phyloP scores from a whole-genome alignment of 2,888 invertebrate species.

The Drosophila multiciliata region DNA sequence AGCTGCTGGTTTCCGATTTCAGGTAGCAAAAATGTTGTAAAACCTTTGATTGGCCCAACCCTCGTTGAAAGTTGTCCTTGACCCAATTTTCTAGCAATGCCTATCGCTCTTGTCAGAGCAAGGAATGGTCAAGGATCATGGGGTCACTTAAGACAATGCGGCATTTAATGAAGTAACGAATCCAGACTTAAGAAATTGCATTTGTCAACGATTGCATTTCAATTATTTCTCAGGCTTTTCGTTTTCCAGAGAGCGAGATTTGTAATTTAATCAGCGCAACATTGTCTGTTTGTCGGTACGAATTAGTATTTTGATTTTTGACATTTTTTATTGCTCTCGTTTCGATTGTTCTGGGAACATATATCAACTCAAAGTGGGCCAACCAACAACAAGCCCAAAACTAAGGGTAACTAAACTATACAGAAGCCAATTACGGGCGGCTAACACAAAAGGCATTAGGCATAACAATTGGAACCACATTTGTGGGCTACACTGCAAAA shows the following conservation, averaged over 20 bases:
- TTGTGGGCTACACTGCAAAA: neutral
- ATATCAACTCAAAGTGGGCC: conserved; percentile 47
- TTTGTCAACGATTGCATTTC: conserved; percentile 62
- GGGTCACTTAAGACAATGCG: conserved; percentile 71
- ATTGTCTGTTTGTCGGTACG: conserved; percentile 46
- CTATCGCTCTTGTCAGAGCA: conserved; percentile 27
- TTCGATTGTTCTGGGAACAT: conserved; percentile 21
- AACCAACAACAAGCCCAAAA: conserved; percentile 10
- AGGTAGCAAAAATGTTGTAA: conserved; percentile 36
- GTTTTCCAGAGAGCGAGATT: conserved; percentile 18
- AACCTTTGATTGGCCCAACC: conserved; percentile 33
- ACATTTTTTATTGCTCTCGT: conserved; percentile 54
- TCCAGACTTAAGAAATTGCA: conserved; percentile 24
- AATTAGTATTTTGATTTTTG: conserved; percentile 39
- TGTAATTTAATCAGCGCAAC: conserved; percentile 72
- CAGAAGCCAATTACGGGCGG: conserved; percentile 38
- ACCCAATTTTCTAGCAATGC: conserved; percentile 51
- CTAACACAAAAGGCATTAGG: conserved; percentile 36
- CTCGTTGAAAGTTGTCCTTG: conserved; percentile 61
- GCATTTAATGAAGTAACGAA: conserved; percentile 49
- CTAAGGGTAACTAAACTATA: conserved; percentile 10
- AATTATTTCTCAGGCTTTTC: conserved; percentile 44
- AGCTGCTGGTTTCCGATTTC: conserved; percentile 17
- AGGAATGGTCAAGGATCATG: conserved; percentile 66
- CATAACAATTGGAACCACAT: conserved; percentile 22